phyloP scores from a whole-genome alignment of 2,888 invertebrate genomes.

The Drosophila longiperda region DNA sequence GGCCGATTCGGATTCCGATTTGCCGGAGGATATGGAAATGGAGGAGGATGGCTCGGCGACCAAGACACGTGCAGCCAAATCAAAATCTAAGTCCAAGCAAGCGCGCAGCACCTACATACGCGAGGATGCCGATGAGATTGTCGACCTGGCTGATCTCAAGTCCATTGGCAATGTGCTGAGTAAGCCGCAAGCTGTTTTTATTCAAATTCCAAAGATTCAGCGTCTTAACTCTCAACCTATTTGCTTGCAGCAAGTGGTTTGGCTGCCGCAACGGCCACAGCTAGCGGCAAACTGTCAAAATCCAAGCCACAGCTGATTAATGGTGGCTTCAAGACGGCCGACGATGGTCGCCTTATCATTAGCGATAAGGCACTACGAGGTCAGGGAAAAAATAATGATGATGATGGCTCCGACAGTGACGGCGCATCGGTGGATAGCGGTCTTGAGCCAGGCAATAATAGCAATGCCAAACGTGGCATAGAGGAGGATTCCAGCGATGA shows the following conservation, averaged over 20 bases:
- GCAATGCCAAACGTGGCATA: conserved; percentile 78
- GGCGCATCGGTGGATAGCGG: conserved; percentile 35
- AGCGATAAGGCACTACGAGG: conserved; percentile 86
- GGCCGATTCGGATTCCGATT: conserved; percentile 92
- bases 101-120: conserved; percentile 91
- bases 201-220: neutral
- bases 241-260: conserved; percentile 43
- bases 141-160: conserved; percentile 94
- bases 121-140: conserved; percentile 92
- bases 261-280: conserved; percentile 79
- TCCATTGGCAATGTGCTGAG: conserved; percentile 92
- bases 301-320: conserved; percentile 87
- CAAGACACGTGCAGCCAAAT: conserved; percentile 35
- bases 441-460: conserved; percentile 12
- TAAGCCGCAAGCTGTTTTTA: conserved; percentile 70
- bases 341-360: conserved; percentile 95
- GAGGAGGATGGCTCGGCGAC: conserved; percentile 74
- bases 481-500: conserved; percentile 84
- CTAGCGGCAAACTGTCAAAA: conserved; percentile 58
- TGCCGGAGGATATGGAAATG: conserved; percentile 85
- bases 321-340: conserved; percentile 91
- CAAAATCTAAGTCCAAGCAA: conserved; percentile 85
- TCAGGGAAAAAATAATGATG: conserved; percentile 65
- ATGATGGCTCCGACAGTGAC: conserved; percentile 40
- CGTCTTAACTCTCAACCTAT: neutral